Base-by-base conservation (phyloP, 2,888 invertebrate species). In the Drosophila trichaetosa region DNA sequence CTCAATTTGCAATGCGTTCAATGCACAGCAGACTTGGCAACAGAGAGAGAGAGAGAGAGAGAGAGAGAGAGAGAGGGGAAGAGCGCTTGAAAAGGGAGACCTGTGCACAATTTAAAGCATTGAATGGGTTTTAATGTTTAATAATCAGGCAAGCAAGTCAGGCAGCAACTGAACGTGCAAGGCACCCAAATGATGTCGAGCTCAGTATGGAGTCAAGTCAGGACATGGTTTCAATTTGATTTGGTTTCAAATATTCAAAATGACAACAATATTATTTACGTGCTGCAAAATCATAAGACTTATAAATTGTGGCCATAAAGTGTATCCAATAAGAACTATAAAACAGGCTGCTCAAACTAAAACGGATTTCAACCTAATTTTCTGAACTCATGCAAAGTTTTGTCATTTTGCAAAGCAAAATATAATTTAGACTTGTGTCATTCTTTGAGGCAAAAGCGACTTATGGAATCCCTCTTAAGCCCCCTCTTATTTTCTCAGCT, bases 1-100 rank as follows among this genome's bases (percentile, higher is more conserved):
- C 89, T 85, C 77, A 85, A 89, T 89, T 85, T 75, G 56, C 76
- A 59, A 48, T 58, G 60, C 52, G 36, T 66, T 63, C 70, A 48
- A 67, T 60, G 59, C 56, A 36, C 46, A 46, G 46, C 16, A 46
- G 8, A 46, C 42, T 42, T 46, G 42, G 21, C 42, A 46, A 21
- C 46, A 46, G 7, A 7, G 46, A 16, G 4, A 33, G 10, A 33
- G 31, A 7, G 7, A 29, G 29, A 7, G 7, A 29, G 29, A 29
- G 29, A 7, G 29, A 31, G 31, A 10, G 10, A 10, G 10, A 33
- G 33, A 10, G 10, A 4, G 34, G 0, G 13, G 2, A 13, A 21
- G 11, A 21, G 42, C 1, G 24, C 24, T 24, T 10, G 7, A 2
- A 46, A 24, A 24, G 21, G 36, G 4, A 13, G 33, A n/a, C 18